Percentiles rank a stretch among this genome's conserved stretches.
These are phyloP conservation scores for Amblyjoppa fuscipennis DNA, from an alignment of 2,888 invertebrate genomes.

Conservation along the genomic window DNA sequence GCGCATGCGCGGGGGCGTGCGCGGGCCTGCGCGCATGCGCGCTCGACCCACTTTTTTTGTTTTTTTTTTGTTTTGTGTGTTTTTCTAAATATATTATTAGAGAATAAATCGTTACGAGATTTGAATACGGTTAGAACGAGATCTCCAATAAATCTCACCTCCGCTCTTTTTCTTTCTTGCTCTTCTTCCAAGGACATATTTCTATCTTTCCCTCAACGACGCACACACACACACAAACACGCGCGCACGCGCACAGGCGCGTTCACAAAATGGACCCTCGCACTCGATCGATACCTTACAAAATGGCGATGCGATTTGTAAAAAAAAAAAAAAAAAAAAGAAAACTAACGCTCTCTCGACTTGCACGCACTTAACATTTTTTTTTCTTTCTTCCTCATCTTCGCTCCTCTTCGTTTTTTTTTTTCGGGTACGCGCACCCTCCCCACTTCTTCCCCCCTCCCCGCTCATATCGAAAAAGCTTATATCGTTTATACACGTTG, in stretches of 20 bases:
- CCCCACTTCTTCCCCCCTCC: constrained; percentile 1
- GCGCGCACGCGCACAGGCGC: constrained; percentile 52
- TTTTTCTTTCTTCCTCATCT: constrained; percentile 4
- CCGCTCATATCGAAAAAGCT: constrained; percentile 61
- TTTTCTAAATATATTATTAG: constrained; percentile 59
- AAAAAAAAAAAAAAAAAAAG: constrained; percentile 58
- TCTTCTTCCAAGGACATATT: constrained; percentile 50
- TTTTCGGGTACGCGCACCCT: constrained; percentile 46
- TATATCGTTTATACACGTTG: constrained; percentile 70
- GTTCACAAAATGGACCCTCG: constrained; percentile 54
- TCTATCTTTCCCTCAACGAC: constrained; percentile 36
- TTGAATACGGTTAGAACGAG: constrained; percentile 65
- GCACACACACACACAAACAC: constrained; percentile 16
- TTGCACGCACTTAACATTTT: constrained; percentile 35
- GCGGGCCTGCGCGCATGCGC: not conserved
- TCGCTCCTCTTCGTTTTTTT: constrained; percentile 27
- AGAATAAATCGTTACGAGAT: constrained; percentile 67
- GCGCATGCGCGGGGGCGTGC: not conserved
- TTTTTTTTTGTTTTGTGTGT: no score
- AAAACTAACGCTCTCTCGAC: constrained; percentile 64
- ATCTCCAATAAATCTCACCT: constrained; percentile 25
- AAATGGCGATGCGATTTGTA: constrained; percentile 71
- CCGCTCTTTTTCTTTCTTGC: constrained; percentile 35
- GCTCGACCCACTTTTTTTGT: constrained; percentile 46
- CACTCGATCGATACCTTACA: constrained; percentile 56